Base-by-base conservation (phyloP, 2,113 vertebrate species). In the Parus major region DNA sequence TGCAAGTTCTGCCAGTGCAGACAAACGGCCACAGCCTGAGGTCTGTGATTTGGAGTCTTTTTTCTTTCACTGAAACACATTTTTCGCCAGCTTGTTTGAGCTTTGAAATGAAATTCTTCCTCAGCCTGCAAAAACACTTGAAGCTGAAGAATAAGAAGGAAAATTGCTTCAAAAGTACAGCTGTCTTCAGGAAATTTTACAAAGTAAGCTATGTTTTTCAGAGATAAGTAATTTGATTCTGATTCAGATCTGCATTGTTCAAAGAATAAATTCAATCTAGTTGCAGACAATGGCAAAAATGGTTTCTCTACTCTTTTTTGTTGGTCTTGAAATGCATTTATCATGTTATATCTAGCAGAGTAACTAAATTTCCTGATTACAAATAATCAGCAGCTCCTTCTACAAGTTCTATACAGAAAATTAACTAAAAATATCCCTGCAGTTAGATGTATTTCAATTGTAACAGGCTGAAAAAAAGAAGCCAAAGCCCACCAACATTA, bases 261-360 rank as follows among this genome's bases (percentile, higher is more conserved):
- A 82, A 85, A 93, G 91, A 90, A 94, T 23, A 82, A 91, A 86
- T 88, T 94, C 73, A 66, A 33, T 93, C 71, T 94, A 73, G 44
- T 49, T 61, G n/a, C 72, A 28, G 59, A 84, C 85, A 90, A 88
- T 84, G 80, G 72, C 65, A 92, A 39, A 86, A 93, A 87, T 57
- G 82, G 39, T 81, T 94, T 81, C 73, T 80, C 39, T 82, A 6
- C 18, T 15, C 56, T 66, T 46, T 76, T 70, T 76, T 84, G 86
- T 78, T 47, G 41, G 31, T 64, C 72, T 71, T 76, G 53, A 71
- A 88, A 72, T 42, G 46, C 50, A 47, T 82, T 89, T 93, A 61
- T 60, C 47, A 59, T 23, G 75, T 82, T 90, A 65, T 21, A 91
- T 50, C 57, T n/a, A 50, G 47, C 7, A 63, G 12, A 60, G 36